Percentiles rank a stretch among this genome's conserved stretches.
Evolutionary conservation across 2,113 vertebrate genomes (phyloP).

Genomic region (Heteronetta atricapilla): DNA sequence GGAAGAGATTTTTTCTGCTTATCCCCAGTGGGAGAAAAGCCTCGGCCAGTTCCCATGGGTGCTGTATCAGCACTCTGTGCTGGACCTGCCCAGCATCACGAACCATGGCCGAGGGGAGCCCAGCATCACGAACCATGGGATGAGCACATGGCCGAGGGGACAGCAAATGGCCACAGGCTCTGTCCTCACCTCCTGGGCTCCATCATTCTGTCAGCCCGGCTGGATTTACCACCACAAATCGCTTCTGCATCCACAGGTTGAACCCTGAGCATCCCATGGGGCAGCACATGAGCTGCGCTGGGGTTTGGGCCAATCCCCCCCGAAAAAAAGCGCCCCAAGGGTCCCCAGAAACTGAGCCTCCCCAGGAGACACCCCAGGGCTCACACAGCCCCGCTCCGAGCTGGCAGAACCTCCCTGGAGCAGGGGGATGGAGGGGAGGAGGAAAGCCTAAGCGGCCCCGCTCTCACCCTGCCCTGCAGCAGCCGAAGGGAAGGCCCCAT

Average conservation of each 20-base stretch:
- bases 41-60: rapidly evolving
- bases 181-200: neutral
- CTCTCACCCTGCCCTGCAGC: neutral
- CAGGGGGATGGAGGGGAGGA: rapidly evolving
- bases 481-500: neutral
- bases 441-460: neutral
- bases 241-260: neutral
- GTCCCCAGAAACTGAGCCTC: neutral
- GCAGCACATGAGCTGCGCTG: neutral
- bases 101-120: neutral
- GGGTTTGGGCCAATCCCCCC: neutral
- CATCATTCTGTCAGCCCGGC: rapidly evolving
- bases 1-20: neutral
- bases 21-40: neutral
- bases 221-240: neutral
- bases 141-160: neutral
- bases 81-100: neutral
- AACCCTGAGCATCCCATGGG: too few relatives aligned
- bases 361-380: neutral
- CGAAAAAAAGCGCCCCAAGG: neutral
- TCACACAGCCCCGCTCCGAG: neutral
- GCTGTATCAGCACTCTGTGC: too few relatives aligned
- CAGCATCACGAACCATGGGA: neutral
- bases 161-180: neutral
- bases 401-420: neutral